Base-by-base conservation (phyloP, 2,888 invertebrate species). In the Scaptomyza polygonia region DNA sequence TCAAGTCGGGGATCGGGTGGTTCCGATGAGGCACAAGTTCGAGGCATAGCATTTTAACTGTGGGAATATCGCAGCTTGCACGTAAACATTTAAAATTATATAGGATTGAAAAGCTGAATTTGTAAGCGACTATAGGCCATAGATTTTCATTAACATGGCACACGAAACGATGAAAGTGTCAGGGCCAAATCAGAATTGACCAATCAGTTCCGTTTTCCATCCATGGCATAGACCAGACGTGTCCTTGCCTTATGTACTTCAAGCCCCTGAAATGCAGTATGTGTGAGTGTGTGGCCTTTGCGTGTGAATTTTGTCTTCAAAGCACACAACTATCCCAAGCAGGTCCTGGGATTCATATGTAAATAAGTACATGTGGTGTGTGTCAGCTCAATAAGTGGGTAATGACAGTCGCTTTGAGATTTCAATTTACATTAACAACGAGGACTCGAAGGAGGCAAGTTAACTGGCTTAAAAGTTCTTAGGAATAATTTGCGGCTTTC, bases 31-130 rank as follows among this genome's bases (percentile, higher is more conserved):
- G 42, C 16, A 9, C 16, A 45, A 40, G 55, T 63, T 51, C 49
- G 49, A 44, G 49, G 62, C 42, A 53, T 72, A 49, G 47, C 14
- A 59, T 66, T 79, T 79, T 87, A 89, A 89, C 89, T 88, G 88
- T 89, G 89, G 78, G 89, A 89, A 89, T 59, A 81, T 62, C 25
- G 51, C 71, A 72, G 67, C 56, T 11, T 49, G 62, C 52, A 62
- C 30, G 48, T 44, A 47, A 54, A 57, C 67, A 67, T 58, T 69
- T 47, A 49, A 72, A 58, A 51, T 65, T 30, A 18, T 27, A 54
- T 66, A 25, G 18, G 61, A 52, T 55, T 65, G 54, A 62, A 53
- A 67, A 77, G 53, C 67, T 71, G 80, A 82, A 77, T 73, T 67
- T 72, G 42, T 57, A 59, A 72, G 47, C 57, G 16, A 12, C 36